A percentile compares a stretch with the other conserved stretches of the same genome.
Evolutionary conservation across 2,113 vertebrate species (phyloP).

Genomic region (Lepisosteus osseus): DNA sequence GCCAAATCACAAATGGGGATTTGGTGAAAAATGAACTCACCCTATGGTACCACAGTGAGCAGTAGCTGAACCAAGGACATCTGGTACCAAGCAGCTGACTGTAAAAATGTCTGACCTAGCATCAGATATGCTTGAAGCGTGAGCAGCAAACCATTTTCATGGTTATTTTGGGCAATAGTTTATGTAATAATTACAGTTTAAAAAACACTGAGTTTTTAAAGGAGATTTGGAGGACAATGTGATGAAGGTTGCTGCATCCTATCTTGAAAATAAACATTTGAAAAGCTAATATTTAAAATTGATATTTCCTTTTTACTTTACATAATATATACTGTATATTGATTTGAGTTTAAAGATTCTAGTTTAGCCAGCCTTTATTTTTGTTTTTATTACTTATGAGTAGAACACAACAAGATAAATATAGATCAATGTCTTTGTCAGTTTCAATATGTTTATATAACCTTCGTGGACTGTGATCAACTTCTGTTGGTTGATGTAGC

Average conservation of each 20-base stretch:
- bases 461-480: constrained; percentile 52
- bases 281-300: no score
- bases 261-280: no score
- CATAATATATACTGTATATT: no score
- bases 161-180: background rate
- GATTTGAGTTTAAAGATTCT: background rate
- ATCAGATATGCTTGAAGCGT: background rate
- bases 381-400: background rate
- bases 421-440: constrained; percentile 24
- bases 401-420: constrained; percentile 7
- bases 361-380: background rate
- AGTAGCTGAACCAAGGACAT: constrained; percentile 34
- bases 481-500: constrained; percentile 29
- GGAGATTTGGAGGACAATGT: background rate
- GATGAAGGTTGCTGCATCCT: no score
- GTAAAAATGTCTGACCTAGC: constrained; percentile 3
- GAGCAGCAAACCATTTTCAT: no score
- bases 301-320: no score
- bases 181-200: background rate
- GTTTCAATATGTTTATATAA: constrained; percentile 44
- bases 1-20: background rate
- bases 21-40: constrained; percentile 23
- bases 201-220: background rate
- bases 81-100: constrained; percentile 40
- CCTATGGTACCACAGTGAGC: background rate